phyloP scores from a whole-genome alignment of 2,113 vertebrate species.

The Acrocephalus arundinaceus region DNA sequence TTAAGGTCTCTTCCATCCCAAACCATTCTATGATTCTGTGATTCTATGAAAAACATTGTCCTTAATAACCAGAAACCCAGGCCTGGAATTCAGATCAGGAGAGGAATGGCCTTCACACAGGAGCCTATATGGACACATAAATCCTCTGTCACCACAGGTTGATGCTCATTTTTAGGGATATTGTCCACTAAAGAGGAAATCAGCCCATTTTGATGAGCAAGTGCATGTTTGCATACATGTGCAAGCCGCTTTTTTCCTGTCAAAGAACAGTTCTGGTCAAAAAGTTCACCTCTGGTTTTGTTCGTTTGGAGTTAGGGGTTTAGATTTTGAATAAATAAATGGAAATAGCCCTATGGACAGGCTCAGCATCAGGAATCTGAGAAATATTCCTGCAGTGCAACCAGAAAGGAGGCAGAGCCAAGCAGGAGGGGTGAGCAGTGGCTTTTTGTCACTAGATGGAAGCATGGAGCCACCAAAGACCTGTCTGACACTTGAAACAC shows the following conservation, averaged over 20 bases:
- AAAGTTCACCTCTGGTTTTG: fast-evolving
- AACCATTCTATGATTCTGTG: background rate
- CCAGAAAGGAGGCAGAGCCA: background rate
- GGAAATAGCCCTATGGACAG: background rate
- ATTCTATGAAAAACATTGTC: background rate
- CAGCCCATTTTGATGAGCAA: background rate
- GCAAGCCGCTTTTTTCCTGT: background rate
- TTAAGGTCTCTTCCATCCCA: background rate
- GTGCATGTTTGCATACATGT: fast-evolving
- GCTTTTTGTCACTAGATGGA: slow-evolving; percentile 40
- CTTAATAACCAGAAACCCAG: background rate
- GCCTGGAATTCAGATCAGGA: background rate
- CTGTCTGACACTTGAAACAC: fast-evolving
- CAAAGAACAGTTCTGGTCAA: background rate
- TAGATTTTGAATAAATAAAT: background rate
- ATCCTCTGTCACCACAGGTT: background rate
- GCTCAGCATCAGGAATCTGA: background rate
- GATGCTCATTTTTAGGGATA: background rate
- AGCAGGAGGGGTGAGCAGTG: background rate
- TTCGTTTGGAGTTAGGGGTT: background rate
- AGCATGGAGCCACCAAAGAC: background rate
- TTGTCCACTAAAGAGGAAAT: background rate
- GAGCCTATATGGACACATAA: background rate
- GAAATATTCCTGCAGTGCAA: background rate
- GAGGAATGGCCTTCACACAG: fast-evolving